phyloP scores from a whole-genome alignment of 1,140 invertebrate species.

The Panonychus citri region DNA sequence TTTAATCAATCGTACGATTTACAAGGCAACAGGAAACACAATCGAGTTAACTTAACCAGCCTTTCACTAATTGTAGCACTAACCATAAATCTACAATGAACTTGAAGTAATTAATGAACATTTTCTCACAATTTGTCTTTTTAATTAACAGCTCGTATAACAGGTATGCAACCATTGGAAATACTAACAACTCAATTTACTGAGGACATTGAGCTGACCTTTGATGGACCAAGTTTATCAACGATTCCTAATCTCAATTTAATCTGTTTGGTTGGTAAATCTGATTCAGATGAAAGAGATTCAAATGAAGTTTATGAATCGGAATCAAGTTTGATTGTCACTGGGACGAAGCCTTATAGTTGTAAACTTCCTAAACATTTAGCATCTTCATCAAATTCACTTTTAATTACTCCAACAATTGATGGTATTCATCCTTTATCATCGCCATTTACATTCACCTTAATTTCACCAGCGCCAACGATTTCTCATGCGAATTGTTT shows the following conservation, averaged over 20 bases:
- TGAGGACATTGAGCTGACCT: background rate
- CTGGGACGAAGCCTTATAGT: background rate
- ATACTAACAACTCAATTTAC: background rate
- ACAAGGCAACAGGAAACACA: too few relatives aligned
- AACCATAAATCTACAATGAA: too few relatives aligned
- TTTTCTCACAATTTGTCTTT: background rate
- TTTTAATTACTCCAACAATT: constrained; percentile 7
- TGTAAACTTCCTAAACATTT: background rate
- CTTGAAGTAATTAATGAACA: background rate
- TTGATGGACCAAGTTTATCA: background rate
- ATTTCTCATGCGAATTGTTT: constrained; percentile 7
- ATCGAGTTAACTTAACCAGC: too few relatives aligned
- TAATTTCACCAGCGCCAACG: constrained; percentile 1
- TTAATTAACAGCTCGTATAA: background rate
- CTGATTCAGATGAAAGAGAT: background rate
- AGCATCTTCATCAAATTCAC: background rate
- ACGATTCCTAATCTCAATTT: background rate
- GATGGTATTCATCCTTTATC: constrained; percentile 6
- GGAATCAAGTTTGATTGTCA: background rate
- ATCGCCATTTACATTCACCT: background rate
- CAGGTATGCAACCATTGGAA: background rate
- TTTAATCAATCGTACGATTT: too few relatives aligned
- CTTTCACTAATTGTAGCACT: too few relatives aligned
- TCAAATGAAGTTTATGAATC: background rate
- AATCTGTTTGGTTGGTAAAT: background rate